These are phyloP conservation scores for Octopus sinensis DNA, from an alignment of 1,140 invertebrate species.

Conservation along the genomic window DNA sequence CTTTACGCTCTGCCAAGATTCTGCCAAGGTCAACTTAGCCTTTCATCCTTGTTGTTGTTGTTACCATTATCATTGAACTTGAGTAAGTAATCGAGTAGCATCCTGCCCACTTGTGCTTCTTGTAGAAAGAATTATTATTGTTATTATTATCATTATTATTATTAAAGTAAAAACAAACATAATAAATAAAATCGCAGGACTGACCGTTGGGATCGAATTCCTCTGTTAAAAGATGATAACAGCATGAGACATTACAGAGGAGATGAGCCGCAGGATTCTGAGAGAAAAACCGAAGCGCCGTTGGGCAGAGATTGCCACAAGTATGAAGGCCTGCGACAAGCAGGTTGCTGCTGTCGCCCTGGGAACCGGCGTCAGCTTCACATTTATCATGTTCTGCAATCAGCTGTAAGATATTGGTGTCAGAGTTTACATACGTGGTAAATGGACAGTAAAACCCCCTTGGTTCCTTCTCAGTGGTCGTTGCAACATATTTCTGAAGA, in stretches of 20 bases:
- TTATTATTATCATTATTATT: too few relatives aligned
- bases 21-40: too few relatives aligned
- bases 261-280: slow-evolving; percentile 28
- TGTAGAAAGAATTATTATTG: too few relatives aligned
- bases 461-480: background rate
- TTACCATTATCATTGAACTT: too few relatives aligned
- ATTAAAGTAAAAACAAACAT: too few relatives aligned
- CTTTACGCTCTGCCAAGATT: too few relatives aligned
- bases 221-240: slow-evolving; percentile 51
- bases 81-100: too few relatives aligned
- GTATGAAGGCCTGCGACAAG: slow-evolving; percentile 50
- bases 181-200: too few relatives aligned
- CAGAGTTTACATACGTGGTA: slow-evolving; percentile 10
- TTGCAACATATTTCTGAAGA: background rate
- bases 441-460: slow-evolving; percentile 7
- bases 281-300: slow-evolving; percentile 41
- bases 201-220: background rate
- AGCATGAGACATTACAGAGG: slow-evolving; percentile 49
- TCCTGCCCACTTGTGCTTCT: too few relatives aligned
- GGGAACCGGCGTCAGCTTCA: background rate
- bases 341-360: background rate
- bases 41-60: too few relatives aligned
- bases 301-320: slow-evolving; percentile 48
- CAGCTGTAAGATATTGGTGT: slow-evolving; percentile 14
- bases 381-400: background rate